Evolutionary conservation across 2,797 vertebrate species (phyloP), one percentile per base, ranked within the genome.

Genomic region (Typhlichthys subterraneus): DNA sequence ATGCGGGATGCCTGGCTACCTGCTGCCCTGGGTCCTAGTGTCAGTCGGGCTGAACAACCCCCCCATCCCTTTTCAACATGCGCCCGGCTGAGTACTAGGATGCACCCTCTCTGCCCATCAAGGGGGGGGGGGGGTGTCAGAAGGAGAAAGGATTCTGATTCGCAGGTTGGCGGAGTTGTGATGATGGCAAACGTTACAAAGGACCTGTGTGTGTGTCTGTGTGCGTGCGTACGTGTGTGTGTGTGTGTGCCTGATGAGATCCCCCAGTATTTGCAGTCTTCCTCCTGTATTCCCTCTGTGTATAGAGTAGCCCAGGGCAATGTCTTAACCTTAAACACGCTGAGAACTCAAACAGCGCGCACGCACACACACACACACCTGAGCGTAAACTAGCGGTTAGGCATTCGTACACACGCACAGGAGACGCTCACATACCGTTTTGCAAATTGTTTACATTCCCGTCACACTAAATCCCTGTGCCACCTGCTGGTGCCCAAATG

Each of bases 401-500:
- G 42, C 51, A 46, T 42, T 53, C n/a, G 53, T 6, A 9, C 19
- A 55, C 23, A 49, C 29, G 14, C 4, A 31, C 9, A 49, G 4
- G 13, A 63, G 4, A 57, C 23, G 12, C 49, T 19, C 17, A 50
- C 13, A 42, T 46, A 8, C 47, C 45, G 51, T 53, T 73, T 65
- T 70, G 71, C 61, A 84, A 86, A 80, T 75, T 73, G 61, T 83
- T 81, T 76, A 71, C 62, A 86, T 85, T 87, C 79, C 82, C 82
- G 85, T 87, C 84, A 83, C 77, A 84, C 68, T 64, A 74, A 87
- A 88, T 85, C 80, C 80, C 73, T 51, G 75, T 81, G 86, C 84
- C 85, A 88, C 84, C 86, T 87, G 72, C 83, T 87, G 86, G 87
- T 87, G 84, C 84, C 67, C 83, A 83, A 89, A 89, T 50, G 86